phyloP scores from a whole-genome alignment of 1,140 invertebrate genomes.

The Harpegnathos saltator region DNA sequence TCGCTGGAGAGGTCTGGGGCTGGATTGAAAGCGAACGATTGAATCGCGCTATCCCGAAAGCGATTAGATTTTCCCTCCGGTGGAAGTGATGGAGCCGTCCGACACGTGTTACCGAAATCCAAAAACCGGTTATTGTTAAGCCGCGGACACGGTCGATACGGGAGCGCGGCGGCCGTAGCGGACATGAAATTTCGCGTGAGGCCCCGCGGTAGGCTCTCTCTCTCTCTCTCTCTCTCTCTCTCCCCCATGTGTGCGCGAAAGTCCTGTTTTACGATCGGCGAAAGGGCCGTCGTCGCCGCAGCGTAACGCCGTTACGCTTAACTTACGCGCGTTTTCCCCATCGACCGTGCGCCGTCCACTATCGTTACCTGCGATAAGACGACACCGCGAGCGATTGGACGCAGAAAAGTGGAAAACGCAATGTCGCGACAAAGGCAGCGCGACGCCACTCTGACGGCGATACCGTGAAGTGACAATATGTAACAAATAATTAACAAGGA shows the following conservation, averaged over 20 bases:
- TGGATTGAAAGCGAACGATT: conserved; percentile 54
- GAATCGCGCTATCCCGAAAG: conserved; percentile 28
- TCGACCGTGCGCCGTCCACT: neutral
- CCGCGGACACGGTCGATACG: conserved; percentile 38
- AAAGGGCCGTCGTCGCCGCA: neutral
- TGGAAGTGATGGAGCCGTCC: neutral
- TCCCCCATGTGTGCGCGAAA: conserved; percentile 38
- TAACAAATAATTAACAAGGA: no score
- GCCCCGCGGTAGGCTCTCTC: conserved; percentile 18
- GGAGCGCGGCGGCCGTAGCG: conserved; percentile 1
- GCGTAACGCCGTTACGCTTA: neutral
- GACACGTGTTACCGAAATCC: conserved; percentile 36
- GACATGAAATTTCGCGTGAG: conserved; percentile 28
- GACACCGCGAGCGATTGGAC: neutral
- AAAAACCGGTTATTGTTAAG: conserved; percentile 54
- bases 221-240: no score
- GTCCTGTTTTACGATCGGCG: conserved; percentile 36
- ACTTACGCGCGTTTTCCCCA: neutral
- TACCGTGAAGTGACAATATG: neutral
- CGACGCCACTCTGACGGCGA: neutral
- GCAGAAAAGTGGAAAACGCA: neutral
- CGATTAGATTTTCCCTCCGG: conserved; percentile 55
- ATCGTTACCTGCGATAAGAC: neutral
- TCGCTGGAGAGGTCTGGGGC: conserved; percentile 12
- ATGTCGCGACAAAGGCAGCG: neutral